phyloP scores from a whole-genome alignment of 1,140 invertebrate species.

The Phymastichus coffea region DNA sequence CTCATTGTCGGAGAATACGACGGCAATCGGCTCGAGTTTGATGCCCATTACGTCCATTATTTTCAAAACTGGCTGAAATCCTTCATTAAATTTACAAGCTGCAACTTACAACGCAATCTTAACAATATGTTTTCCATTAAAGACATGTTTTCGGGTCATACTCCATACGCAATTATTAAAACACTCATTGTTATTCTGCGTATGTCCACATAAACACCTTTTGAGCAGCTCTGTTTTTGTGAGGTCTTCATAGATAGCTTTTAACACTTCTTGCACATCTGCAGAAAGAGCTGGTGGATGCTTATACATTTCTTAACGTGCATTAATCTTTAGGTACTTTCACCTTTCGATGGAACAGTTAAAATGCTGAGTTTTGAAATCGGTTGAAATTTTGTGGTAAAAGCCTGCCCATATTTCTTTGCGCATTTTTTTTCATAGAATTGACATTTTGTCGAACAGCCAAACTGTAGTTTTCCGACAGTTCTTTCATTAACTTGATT shows the following conservation, averaged over 20 bases:
- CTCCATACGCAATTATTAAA: constrained; percentile 14
- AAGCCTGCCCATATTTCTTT: too few species aligned
- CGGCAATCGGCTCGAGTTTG: not conserved
- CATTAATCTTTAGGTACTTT: not conserved
- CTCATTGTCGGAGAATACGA: not conserved
- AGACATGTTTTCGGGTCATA: constrained; percentile 14
- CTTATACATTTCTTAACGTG: not conserved
- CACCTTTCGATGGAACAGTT: not conserved
- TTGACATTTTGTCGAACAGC: too few species aligned
- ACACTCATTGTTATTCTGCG: constrained; percentile 19
- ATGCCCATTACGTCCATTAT: constrained; percentile 19
- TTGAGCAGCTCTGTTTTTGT: constrained; percentile 1
- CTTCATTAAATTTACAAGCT: not conserved
- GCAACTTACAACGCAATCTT: not conserved
- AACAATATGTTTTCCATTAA: too few species aligned
- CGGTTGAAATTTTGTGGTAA: not conserved
- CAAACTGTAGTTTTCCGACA: too few species aligned
- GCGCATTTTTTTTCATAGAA: not conserved
- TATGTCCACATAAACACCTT: constrained; percentile 8
- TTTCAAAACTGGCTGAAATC: constrained; percentile 2
- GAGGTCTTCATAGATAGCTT: constrained; percentile 16
- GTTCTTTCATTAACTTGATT: too few species aligned
- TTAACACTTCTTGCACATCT: constrained; percentile 4
- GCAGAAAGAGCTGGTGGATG: not conserved
- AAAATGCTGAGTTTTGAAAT: not conserved